These are phyloP conservation scores for Arenaria interpres DNA, from an alignment of 2,113 vertebrate genomes.

Conservation along the genomic window DNA sequence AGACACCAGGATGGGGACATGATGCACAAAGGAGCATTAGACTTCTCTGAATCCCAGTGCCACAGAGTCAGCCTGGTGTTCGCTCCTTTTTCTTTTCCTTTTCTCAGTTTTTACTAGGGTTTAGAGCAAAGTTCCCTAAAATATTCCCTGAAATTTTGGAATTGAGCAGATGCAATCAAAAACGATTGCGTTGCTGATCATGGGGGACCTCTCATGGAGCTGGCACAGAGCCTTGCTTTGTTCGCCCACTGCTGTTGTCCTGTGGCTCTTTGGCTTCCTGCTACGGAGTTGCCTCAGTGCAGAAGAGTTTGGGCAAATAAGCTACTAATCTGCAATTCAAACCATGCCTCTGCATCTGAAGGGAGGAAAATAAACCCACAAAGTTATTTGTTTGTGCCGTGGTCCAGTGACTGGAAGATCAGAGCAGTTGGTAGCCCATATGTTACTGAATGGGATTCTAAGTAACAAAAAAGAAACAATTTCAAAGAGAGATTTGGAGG, in stretches of 20 bases:
- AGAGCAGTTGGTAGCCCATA: not conserved
- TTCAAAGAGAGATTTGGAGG: not conserved
- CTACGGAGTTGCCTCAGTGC: not conserved
- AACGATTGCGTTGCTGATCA: not conserved
- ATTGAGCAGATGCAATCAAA: not conserved
- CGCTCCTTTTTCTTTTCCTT: not conserved
- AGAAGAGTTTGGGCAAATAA: not conserved
- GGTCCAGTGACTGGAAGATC: not conserved
- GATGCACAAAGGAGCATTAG: not conserved
- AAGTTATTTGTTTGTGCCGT: not conserved
- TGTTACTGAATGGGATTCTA: not conserved
- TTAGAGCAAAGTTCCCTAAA: not conserved
- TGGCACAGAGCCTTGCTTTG: not conserved
- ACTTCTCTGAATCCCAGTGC: not conserved
- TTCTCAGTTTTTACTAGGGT: not conserved
- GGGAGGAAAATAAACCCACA: not conserved
- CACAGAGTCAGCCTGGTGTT: not conserved
- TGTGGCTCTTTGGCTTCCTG: constrained; percentile 11
- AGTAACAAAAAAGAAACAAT: not conserved
- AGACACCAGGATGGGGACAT: not conserved
- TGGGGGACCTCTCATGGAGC: not conserved
- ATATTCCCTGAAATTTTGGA: not conserved
- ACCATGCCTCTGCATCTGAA: not conserved
- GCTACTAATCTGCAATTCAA: not conserved
- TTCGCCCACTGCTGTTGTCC: not conserved